Evolutionary conservation across 1,140 invertebrate species (phyloP).

Genomic region (Chionoecetes opilio): DNA sequence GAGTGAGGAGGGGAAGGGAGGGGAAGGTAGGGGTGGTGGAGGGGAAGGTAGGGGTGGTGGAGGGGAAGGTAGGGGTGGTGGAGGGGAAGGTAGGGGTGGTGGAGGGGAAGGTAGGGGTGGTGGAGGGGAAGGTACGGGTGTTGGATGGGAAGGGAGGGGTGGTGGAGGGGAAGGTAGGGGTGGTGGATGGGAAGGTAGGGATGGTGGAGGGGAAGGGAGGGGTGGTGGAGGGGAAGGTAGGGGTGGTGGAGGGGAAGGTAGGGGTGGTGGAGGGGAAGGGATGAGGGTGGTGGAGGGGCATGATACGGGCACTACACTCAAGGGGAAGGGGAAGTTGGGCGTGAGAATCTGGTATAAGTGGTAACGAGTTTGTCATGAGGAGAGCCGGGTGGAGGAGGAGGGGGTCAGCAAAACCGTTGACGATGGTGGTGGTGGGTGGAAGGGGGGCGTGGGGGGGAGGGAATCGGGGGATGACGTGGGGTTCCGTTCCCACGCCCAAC

Average conservation of each 20-base stretch:
- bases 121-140: too few relatives aligned
- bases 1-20: neutral
- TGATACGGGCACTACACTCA: neutral
- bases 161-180: too few relatives aligned
- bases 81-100: too few relatives aligned
- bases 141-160: too few relatives aligned
- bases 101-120: too few relatives aligned
- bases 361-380: neutral
- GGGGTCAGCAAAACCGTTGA: neutral
- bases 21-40: neutral
- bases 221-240: too few relatives aligned
- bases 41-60: neutral
- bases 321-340: neutral
- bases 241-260: neutral
- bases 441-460: neutral
- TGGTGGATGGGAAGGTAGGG: too few relatives aligned
- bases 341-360: too few relatives aligned
- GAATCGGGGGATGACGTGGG: neutral
- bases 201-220: too few relatives aligned
- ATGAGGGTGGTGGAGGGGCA: neutral
- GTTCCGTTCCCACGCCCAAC: constrained; percentile 45
- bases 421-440: neutral
- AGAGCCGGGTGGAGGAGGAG: neutral
- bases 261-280: neutral
- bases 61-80: neutral